Conservation (phyloP, 2,888 invertebrate species). For the Drosophila demipolita region DNA sequence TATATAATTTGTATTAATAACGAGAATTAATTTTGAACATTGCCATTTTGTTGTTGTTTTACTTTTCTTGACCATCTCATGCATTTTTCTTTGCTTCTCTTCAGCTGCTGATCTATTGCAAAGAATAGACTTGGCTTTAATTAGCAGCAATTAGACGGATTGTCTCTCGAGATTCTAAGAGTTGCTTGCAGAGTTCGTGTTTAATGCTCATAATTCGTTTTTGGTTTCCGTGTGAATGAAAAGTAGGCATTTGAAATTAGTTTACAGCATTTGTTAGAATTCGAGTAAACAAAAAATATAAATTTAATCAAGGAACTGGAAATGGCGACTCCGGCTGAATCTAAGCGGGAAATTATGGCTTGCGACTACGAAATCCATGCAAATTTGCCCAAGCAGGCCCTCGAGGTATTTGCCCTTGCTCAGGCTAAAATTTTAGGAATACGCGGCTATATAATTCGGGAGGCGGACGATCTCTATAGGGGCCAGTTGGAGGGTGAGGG, state of each 20-base stretch:
- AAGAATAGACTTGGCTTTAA: slow-evolving; percentile 2
- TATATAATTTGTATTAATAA: slow-evolving; percentile 8
- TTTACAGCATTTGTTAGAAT: slow-evolving; percentile 9
- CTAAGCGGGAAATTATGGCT: slow-evolving; percentile 29
- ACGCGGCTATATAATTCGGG: slow-evolving; percentile 57
- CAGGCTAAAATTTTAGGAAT: slow-evolving; percentile 54
- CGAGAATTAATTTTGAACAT: slow-evolving; percentile 2
- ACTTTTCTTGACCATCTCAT: neutral
- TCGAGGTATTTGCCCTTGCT: slow-evolving; percentile 56
- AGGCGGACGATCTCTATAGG: slow-evolving; percentile 35
- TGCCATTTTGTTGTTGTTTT: slow-evolving; percentile 1
- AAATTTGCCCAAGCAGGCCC: slow-evolving; percentile 53
- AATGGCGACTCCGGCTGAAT: slow-evolving; percentile 32
- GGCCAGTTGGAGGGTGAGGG: slow-evolving; percentile 61
- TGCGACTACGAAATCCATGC: slow-evolving; percentile 65
- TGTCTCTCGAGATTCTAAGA: neutral
- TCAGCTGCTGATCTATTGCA: slow-evolving; percentile 8
- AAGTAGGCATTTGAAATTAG: slow-evolving; percentile 29
- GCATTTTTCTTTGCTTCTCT: neutral
- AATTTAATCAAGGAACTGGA: neutral
- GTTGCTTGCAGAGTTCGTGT: slow-evolving; percentile 19
- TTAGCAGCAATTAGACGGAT: slow-evolving; percentile 5
- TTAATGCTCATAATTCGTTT: slow-evolving; percentile 19
- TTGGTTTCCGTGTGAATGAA: slow-evolving; percentile 3
- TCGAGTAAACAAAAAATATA: neutral